Evolutionary conservation across 2,113 vertebrate species (phyloP), one percentile per base, ranked within the genome.

Genomic region (cattle (Bos taurus)): DNA sequence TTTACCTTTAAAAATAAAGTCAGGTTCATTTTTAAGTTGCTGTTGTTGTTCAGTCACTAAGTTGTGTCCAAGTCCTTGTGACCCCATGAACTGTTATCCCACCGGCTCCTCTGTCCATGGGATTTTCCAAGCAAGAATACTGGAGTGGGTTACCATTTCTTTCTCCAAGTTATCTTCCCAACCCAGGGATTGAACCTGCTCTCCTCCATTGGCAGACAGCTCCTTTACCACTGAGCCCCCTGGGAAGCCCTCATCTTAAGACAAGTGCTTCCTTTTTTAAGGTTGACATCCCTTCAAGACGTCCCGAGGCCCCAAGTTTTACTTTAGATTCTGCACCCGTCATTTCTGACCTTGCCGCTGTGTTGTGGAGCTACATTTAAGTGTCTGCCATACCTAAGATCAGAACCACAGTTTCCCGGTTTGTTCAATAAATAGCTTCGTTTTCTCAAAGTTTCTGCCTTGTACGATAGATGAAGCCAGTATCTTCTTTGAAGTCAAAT

Each of bases 401-500:
- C 62, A 80, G 36, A 97, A 78, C 78, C 40, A 6, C 1, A 0
- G 10, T 60, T 36, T 71, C 50, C 93, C 7, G 33, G 52, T 62
- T 67, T 90, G 46, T 71, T 91, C 71, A 83, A 80, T 89, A 95
- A 95, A 78, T 46, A 36, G 86, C 10, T 8, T 84, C 56, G 15
- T 89, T 88, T 85, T 71, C 36, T 46, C 89, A 21, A 56, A 36
- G 46, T 43, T 80, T 80, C 80, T 59, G 2, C 57, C 28, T 88
- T 30, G 60, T 40, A 14, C 3, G 17, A 91, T 59, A 62, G 80
- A 50, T 78, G 36, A 62, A 83, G 12, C 54, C 78, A 13, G 14
- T 78, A 17, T 91, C 59, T 83, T 88, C 83, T 96, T 83, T 92
- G 67, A 96, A 89, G 71, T 91, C 62, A 54, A 87, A 93, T 85